Evolutionary conservation across 2,888 invertebrate genomes (phyloP).

Genomic region (Latrodectus hesperus): DNA sequence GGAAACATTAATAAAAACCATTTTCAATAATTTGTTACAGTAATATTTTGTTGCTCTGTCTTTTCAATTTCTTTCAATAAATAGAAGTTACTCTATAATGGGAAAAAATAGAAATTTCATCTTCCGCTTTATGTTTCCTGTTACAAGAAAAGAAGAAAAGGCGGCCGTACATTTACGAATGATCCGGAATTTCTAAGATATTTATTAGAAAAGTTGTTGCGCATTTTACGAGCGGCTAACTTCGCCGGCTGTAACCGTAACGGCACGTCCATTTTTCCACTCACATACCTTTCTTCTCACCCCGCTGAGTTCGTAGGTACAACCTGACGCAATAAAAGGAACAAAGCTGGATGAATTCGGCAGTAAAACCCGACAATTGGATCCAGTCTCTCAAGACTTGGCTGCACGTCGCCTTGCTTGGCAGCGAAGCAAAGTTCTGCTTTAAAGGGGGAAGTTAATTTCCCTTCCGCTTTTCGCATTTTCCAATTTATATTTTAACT

Average conservation of each 20-base stretch:
- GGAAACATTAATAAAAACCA: too few species aligned
- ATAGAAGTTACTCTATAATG: not conserved
- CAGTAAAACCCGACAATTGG: constrained; percentile 35
- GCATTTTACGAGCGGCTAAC: constrained; percentile 46
- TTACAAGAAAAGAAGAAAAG: not conserved
- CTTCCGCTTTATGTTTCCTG: not conserved
- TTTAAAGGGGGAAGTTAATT: not conserved
- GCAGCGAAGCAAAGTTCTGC: not conserved
- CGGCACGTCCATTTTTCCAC: constrained; percentile 1
- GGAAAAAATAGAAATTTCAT: not conserved
- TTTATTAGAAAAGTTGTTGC: constrained; percentile 1
- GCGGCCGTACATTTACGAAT: not conserved
- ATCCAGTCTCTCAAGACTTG: not conserved
- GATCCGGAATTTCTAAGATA: not conserved
- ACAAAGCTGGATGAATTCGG: constrained; percentile 38
- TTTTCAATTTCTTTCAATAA: not conserved
- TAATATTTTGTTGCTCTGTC: not conserved
- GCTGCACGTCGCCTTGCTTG: not conserved
- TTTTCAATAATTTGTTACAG: too few species aligned
- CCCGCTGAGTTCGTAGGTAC: constrained; percentile 15
- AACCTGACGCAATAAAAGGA: constrained; percentile 47
- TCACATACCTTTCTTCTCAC: not conserved
- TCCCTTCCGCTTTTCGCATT: too few species aligned
- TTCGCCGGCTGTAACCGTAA: constrained; percentile 35
- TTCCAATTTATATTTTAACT: too few species aligned